Conservation (phyloP, 2,113 vertebrate species). For the Puntigrus tetrazona region DNA sequence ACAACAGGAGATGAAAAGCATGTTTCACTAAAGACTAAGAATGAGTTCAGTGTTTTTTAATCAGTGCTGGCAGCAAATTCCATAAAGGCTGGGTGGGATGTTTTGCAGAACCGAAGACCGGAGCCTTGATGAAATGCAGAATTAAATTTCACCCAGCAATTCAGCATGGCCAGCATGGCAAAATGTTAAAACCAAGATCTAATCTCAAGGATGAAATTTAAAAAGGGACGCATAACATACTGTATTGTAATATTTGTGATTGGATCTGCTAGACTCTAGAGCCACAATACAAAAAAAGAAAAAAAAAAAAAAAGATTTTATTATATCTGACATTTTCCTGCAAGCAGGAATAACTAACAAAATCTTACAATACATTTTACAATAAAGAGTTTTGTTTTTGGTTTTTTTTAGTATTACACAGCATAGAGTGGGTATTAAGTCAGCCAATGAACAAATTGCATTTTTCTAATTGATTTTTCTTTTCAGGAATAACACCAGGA, state of each 20-base stretch:
- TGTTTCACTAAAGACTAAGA: slow-evolving; percentile 20
- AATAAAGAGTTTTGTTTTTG: no score
- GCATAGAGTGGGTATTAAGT: neutral
- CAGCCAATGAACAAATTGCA: neutral
- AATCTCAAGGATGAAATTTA: slow-evolving; percentile 20
- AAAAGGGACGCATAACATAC: neutral
- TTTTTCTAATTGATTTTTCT: no score
- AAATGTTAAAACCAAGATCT: slow-evolving; percentile 20
- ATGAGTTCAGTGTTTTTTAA: slow-evolving; percentile 15
- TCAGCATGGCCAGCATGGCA: neutral
- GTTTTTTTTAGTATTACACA: no score
- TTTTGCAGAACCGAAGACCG: neutral
- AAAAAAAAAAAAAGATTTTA: neutral
- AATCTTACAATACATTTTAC: neutral
- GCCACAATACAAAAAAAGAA: neutral
- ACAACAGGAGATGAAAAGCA: neutral
- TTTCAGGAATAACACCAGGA: neutral
- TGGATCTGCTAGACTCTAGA: neutral
- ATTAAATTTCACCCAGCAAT: slow-evolving; percentile 1
- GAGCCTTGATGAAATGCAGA: slow-evolving; percentile 18
- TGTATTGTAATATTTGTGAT: neutral
- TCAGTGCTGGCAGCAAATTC: slow-evolving; percentile 27
- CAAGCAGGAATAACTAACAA: neutral
- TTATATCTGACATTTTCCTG: neutral
- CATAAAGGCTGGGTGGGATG: neutral